These are phyloP conservation scores for Microcebus ravelobensis DNA, from an alignment of 2,113 vertebrate genomes.

Conservation along the genomic window DNA sequence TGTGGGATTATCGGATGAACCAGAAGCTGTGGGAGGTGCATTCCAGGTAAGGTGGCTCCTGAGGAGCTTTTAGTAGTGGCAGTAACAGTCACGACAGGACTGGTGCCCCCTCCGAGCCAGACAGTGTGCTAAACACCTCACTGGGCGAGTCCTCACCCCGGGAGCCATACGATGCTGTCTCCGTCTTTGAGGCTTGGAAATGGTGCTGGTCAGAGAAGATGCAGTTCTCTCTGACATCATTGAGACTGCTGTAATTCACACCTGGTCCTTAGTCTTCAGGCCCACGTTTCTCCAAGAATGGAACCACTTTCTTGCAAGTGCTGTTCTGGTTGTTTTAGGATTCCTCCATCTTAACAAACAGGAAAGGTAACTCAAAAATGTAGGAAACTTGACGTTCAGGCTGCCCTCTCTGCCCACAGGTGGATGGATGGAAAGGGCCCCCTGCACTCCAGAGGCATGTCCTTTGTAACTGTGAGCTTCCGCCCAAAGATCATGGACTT, in stretches of 20 bases:
- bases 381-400: background rate
- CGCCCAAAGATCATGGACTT: too few species aligned
- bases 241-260: accelerated
- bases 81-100: accelerated
- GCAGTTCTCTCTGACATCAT: background rate
- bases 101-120: background rate
- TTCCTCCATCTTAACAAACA: background rate
- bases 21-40: slow-evolving; percentile 97
- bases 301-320: background rate
- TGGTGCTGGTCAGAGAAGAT: background rate
- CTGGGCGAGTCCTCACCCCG: accelerated
- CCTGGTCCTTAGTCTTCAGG: background rate
- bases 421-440: too few species aligned
- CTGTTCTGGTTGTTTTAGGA: background rate
- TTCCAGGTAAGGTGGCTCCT: slow-evolving; percentile 87
- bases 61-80: accelerated
- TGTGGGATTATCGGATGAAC: slow-evolving; percentile 95
- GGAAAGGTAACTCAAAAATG: background rate
- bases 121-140: accelerated
- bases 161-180: too few species aligned
- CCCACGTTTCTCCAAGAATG: background rate
- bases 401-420: background rate
- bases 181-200: background rate
- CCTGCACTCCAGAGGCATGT: background rate
- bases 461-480: accelerated